phyloP scores from a whole-genome alignment of 2,888 invertebrate genomes.

The Torymus auratus region DNA sequence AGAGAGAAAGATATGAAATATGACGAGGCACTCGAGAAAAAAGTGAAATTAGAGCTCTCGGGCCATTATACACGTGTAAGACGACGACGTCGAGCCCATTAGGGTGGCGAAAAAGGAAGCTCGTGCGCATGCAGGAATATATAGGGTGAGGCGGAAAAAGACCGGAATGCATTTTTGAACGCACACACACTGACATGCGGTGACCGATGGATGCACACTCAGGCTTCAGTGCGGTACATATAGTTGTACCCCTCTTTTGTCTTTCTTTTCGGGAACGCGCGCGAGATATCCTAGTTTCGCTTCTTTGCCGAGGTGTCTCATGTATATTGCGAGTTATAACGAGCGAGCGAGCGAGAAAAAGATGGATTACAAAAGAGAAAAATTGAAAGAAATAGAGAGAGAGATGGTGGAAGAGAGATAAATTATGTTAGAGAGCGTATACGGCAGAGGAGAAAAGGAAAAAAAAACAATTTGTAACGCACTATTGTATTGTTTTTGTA shows the following conservation, averaged over 20 bases:
- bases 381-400: slow-evolving; percentile 3
- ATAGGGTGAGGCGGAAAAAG: slow-evolving; percentile 3
- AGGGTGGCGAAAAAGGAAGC: not conserved
- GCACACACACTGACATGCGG: not conserved
- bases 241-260: not conserved
- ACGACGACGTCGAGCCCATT: slow-evolving; percentile 28
- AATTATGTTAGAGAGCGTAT: slow-evolving; percentile 31
- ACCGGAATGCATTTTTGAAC: slow-evolving; percentile 53
- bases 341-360: slow-evolving; percentile 2
- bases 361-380: not conserved
- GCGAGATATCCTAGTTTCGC: slow-evolving; percentile 31
- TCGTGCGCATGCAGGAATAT: not conserved
- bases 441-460: slow-evolving; percentile 43
- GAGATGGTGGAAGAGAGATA: slow-evolving; percentile 16
- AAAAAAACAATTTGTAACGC: slow-evolving; percentile 66
- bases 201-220: not conserved
- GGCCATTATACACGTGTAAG: slow-evolving; percentile 17
- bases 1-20: slow-evolving; percentile 27
- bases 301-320: slow-evolving; percentile 32
- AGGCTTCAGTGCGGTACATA: not conserved
- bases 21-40: slow-evolving; percentile 47
- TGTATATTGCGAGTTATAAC: slow-evolving; percentile 31
- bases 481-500: slow-evolving; percentile 68
- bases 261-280: not conserved
- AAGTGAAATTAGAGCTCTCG: slow-evolving; percentile 48